phyloP scores from a whole-genome alignment of 2,113 vertebrate species.

The Carassius auratus region DNA sequence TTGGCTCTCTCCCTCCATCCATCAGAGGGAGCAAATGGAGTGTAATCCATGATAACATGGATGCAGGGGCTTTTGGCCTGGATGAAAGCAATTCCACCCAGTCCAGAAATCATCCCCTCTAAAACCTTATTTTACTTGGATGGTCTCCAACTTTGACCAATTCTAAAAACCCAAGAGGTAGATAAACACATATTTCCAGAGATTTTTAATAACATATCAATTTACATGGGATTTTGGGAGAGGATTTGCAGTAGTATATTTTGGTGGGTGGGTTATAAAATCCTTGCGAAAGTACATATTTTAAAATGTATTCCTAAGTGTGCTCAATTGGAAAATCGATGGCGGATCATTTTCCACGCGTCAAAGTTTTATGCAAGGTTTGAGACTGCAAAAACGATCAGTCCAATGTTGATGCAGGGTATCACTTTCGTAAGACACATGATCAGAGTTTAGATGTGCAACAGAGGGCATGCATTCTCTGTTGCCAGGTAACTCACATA shows the following conservation, averaged over 20 bases:
- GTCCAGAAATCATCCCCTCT: slow-evolving; percentile 60
- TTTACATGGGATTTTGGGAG: slow-evolving; percentile 50
- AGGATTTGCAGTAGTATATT: slow-evolving; percentile 45
- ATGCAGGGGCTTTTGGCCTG: slow-evolving; percentile 64
- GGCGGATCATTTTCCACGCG: background rate
- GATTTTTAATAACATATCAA: slow-evolving; percentile 55
- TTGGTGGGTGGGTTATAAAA: slow-evolving; percentile 39
- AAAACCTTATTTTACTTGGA: slow-evolving; percentile 47
- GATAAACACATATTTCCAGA: slow-evolving; percentile 52
- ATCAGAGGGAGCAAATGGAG: slow-evolving; percentile 64
- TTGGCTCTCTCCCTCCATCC: slow-evolving; percentile 40
- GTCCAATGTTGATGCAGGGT: background rate
- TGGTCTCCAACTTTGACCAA: slow-evolving; percentile 33
- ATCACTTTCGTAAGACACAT: background rate
- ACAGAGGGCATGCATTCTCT: slow-evolving; percentile 7
- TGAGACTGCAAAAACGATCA: background rate
- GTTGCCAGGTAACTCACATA: slow-evolving; percentile 31
- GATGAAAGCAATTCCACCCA: slow-evolving; percentile 67
- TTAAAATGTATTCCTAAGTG: slow-evolving; percentile 31
- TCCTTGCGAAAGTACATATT: slow-evolving; percentile 44
- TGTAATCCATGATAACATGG: slow-evolving; percentile 64
- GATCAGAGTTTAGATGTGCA: slow-evolving; percentile 11
- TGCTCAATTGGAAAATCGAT: slow-evolving; percentile 13
- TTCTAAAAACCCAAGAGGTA: slow-evolving; percentile 51
- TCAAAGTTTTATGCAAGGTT: slow-evolving; percentile 7